Evolutionary conservation across 2,888 invertebrate genomes (phyloP).

Genomic region (Limnephilus auricula): DNA sequence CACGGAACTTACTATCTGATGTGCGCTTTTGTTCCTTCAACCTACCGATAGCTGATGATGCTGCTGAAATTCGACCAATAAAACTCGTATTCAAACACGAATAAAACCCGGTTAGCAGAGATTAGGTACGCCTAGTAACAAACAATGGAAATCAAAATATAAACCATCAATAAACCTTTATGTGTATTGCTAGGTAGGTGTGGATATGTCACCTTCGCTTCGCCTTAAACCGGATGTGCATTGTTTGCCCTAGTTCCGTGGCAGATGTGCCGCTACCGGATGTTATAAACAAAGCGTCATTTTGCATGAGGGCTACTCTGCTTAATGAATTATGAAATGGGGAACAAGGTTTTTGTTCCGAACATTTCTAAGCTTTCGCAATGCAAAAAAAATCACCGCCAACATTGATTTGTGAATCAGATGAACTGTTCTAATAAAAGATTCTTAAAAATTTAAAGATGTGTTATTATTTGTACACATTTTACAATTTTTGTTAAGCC

Average conservation of each 20-base stretch:
- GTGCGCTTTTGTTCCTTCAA: too few relatives aligned
- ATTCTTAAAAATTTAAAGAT: neutral
- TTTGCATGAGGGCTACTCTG: conserved; percentile 15
- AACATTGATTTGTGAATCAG: neutral
- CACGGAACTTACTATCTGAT: too few relatives aligned
- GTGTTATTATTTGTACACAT: too few relatives aligned
- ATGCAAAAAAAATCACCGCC: neutral
- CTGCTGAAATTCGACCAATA: neutral
- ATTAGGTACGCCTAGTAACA: neutral
- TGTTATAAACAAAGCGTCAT: conserved; percentile 37
- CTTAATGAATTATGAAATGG: conserved; percentile 7
- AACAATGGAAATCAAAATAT: neutral
- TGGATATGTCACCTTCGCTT: neutral
- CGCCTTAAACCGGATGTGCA: conserved; percentile 27
- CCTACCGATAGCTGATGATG: too few relatives aligned
- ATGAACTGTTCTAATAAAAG: neutral
- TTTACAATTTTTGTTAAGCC: neutral
- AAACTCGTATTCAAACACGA: neutral
- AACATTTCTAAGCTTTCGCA: neutral
- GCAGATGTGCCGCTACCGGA: conserved; percentile 43
- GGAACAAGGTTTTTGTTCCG: conserved; percentile 23
- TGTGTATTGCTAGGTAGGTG: neutral
- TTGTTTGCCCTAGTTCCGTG: conserved; percentile 43
- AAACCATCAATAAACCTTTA: neutral
- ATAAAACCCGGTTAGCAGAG: neutral